These are phyloP conservation scores for Calosoma granatense DNA, from an alignment of 1,140 invertebrate genomes.

Conservation along the genomic window DNA sequence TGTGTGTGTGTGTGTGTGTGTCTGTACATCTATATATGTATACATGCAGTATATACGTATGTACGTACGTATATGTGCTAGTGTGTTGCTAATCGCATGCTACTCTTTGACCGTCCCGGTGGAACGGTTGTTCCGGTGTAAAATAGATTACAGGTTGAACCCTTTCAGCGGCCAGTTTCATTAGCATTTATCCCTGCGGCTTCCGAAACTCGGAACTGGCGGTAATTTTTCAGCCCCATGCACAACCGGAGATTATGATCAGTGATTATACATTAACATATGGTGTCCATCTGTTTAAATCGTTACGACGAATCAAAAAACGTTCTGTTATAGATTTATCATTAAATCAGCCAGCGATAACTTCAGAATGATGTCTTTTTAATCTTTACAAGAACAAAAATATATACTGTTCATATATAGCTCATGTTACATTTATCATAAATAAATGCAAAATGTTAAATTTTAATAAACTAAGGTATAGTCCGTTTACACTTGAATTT, in stretches of 20 bases:
- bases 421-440: neutral
- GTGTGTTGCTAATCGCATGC: neutral
- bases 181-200: neutral
- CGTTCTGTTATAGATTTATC: neutral
- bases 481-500: no score
- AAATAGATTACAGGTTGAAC: conserved; percentile 4
- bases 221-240: neutral
- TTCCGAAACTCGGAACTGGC: neutral
- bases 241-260: neutral
- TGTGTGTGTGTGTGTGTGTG: no score
- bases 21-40: no score
- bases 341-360: neutral
- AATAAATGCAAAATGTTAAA: neutral
- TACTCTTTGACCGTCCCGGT: neutral
- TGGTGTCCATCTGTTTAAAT: neutral
- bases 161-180: conserved; percentile 5
- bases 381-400: neutral
- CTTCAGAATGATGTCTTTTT: neutral
- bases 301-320: neutral
- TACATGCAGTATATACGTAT: no score
- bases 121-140: neutral
- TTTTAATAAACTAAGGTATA: no score
- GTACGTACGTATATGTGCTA: no score
- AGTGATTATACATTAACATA: neutral
- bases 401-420: neutral